Evolutionary conservation across 1,140 invertebrate genomes (phyloP), one percentile per base, ranked within the genome.

Genomic region (Augochlora pura): DNA sequence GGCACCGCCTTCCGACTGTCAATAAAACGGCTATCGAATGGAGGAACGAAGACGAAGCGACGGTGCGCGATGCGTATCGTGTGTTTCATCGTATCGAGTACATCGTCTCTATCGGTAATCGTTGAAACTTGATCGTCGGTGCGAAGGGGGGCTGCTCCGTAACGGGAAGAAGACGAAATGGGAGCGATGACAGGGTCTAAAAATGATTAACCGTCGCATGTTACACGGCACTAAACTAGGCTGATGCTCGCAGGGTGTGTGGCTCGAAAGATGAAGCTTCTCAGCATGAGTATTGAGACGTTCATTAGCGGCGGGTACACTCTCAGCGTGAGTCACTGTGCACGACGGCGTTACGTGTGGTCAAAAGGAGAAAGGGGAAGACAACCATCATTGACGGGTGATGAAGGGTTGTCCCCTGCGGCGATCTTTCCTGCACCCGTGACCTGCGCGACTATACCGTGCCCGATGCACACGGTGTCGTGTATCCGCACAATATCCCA

Each of bases 381-480:
- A 64, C 66, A 67, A 71, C 49, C 74, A 64, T 71, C 85, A 90
- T 89, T 90, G 88, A 90, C 84, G 86, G 81, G 86, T 86, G 88
- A 89, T 89, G 89, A 90, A 90, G 89, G 88, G 87, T 89, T 85
- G 84, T 88, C 82, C 87, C 89, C 88, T 81, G 89, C 78, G 87
- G 90, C 79, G 90, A 78, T 63, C 74, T 84, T 77, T 80, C 78
- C 81, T 78, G 81, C 59, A 82, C 32, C 57, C 77, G 63, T 88
- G 87, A 89, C 86, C 88, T 80, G 82, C 79, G 83, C 81, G 83
- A 88, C 77, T 74, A 67, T 69, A 63, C 75, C 78, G 80, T 46
- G 14, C n/a, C 83, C 84, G 73, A 87, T 85, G 74, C 81, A 86
- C 77, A 75, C 32, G 62, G 62, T 65, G 63, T 65, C 80, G 64